phyloP scores from a whole-genome alignment of 64 coral and sea anemone genomes.

The Platygyra sinensis region DNA sequence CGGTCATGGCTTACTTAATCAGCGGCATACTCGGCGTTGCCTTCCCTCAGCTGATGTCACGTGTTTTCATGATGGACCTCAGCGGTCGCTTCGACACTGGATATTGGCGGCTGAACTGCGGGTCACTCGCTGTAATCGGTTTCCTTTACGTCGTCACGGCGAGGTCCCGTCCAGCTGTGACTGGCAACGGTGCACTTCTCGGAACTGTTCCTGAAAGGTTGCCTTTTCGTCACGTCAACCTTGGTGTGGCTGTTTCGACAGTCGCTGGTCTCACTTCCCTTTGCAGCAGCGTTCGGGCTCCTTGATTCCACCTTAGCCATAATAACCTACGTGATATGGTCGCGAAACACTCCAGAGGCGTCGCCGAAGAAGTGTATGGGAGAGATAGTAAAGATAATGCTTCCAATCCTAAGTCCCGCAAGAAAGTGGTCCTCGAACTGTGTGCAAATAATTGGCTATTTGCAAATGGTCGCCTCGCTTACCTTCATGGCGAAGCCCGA shows the following conservation, averaged over 20 bases:
- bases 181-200: constrained; percentile 25
- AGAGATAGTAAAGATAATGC: constrained; percentile 4
- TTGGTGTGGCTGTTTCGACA: constrained; percentile 15
- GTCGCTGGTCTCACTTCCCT: constrained; percentile 6
- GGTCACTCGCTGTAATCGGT: constrained; percentile 21
- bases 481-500: constrained; percentile 12
- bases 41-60: neutral
- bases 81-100: neutral
- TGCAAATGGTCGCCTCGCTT: constrained; percentile 8
- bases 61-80: neutral
- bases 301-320: constrained; percentile 39
- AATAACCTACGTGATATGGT: constrained; percentile 46
- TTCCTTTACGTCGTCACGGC: constrained; percentile 29
- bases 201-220: constrained; percentile 45
- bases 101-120: neutral
- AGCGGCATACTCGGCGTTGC: neutral
- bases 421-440: neutral
- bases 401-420: neutral
- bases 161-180: neutral
- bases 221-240: neutral
- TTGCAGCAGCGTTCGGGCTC: neutral
- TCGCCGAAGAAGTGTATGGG: constrained; percentile 6
- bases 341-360: constrained; percentile 1
- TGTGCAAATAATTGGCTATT: neutral
- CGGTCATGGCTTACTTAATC: neutral